These are phyloP conservation scores for Uloborus diversus DNA, from an alignment of 1,140 invertebrate genomes.

Conservation along the genomic window DNA sequence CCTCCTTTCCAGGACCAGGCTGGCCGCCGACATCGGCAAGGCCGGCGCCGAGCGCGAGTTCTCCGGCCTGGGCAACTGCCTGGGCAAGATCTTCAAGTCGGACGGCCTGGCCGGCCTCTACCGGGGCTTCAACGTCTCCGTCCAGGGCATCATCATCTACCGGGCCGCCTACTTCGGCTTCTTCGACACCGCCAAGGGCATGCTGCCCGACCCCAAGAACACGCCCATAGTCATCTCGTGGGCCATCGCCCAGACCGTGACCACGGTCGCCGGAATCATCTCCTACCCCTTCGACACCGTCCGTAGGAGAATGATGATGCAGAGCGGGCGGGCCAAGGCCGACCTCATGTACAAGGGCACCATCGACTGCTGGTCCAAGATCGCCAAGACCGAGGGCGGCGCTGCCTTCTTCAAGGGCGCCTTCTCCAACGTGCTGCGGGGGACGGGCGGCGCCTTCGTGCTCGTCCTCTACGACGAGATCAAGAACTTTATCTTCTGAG, in stretches of 20 bases:
- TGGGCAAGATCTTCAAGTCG: conserved; percentile 85
- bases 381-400: conserved; percentile 76
- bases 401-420: conserved; percentile 85
- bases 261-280: conserved; percentile 85
- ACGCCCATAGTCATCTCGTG: conserved; percentile 86
- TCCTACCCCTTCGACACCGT: conserved; percentile 96
- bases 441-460: conserved; percentile 82
- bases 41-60: conserved; percentile 81
- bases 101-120: conserved; percentile 88
- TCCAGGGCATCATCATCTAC: conserved; percentile 75
- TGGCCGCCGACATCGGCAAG: conserved; percentile 87
- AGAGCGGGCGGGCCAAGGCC: conserved; percentile 77
- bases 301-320: conserved; percentile 92
- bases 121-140: conserved; percentile 91
- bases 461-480: conserved; percentile 82
- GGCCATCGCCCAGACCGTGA: conserved; percentile 85
- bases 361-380: conserved; percentile 82
- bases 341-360: conserved; percentile 85
- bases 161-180: conserved; percentile 93
- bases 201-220: conserved; percentile 83
- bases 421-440: conserved; percentile 80
- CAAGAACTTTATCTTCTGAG: conserved; percentile 71
- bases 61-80: conserved; percentile 85
- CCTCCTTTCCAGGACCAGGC: too few relatives aligned
- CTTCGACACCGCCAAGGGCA: conserved; percentile 90